These are phyloP conservation scores for Aphelocoma coerulescens DNA, from an alignment of 2,113 vertebrate genomes.

Conservation along the genomic window DNA sequence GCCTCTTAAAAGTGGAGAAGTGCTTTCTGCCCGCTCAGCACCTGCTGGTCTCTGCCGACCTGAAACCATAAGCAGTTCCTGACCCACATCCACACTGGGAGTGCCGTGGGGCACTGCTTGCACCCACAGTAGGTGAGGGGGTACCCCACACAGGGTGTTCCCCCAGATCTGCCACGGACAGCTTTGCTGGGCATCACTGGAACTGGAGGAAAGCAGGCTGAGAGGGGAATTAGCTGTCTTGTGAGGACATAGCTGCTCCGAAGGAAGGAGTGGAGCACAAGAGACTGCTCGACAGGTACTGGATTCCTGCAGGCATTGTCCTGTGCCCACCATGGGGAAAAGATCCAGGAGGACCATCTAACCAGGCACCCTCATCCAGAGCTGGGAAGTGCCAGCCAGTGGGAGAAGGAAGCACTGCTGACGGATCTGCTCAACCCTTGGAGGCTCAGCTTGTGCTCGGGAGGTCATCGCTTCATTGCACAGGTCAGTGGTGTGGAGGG, in stretches of 20 bases:
- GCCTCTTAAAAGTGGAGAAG: slow-evolving; percentile 66
- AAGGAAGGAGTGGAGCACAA: not conserved
- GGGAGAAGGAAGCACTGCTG: not conserved
- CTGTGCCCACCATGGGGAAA: slow-evolving; percentile 11
- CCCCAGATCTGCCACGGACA: accelerated
- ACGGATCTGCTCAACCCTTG: not conserved
- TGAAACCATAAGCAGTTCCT: slow-evolving; percentile 50
- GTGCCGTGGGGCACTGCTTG: not conserved
- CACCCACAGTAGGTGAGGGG: not conserved
- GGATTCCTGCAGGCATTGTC: not conserved
- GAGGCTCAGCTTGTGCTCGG: not conserved
- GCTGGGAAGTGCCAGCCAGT: not conserved
- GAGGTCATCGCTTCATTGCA: accelerated
- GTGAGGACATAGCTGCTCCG: accelerated
- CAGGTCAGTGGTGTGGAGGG: not conserved
- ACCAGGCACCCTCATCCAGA: not conserved
- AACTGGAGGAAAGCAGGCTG: not conserved
- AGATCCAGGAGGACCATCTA: not conserved
- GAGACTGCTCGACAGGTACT: accelerated
- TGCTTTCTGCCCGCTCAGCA: slow-evolving; percentile 57
- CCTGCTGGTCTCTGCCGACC: not conserved
- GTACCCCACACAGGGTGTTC: not conserved
- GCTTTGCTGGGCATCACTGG: not conserved
- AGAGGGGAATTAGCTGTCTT: not conserved
- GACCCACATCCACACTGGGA: slow-evolving; percentile 8